These are phyloP conservation scores for Microctenopoma lineatum DNA, from an alignment of 2,797 vertebrate genomes.

Conservation along the genomic window DNA sequence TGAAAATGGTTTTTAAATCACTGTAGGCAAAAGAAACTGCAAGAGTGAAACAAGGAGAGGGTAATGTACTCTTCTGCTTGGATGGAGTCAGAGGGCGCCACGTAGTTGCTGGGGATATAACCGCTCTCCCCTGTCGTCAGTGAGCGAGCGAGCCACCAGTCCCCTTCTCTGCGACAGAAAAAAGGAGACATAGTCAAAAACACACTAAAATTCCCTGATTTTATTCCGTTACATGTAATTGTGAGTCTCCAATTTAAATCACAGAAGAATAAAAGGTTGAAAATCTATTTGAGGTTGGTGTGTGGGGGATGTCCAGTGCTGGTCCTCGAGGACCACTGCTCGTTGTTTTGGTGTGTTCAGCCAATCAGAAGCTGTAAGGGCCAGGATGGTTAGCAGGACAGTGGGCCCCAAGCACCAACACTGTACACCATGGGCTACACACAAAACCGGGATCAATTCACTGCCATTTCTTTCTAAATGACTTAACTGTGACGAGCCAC, in stretches of 20 bases:
- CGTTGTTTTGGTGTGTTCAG: too few relatives aligned
- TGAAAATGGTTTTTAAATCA: slow-evolving; percentile 7
- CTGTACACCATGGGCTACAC: neutral
- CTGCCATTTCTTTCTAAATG: neutral
- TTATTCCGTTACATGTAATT: too few relatives aligned
- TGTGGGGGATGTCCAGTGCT: too few relatives aligned
- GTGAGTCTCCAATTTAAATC: too few relatives aligned
- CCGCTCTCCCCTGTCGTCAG: slow-evolving; percentile 96
- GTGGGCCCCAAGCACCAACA: too few relatives aligned
- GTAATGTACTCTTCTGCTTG: slow-evolving; percentile 95
- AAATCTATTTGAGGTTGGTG: too few relatives aligned
- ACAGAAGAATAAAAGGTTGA: too few relatives aligned
- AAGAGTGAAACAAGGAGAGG: slow-evolving; percentile 33
- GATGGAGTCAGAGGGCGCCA: slow-evolving; percentile 98
- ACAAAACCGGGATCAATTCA: neutral
- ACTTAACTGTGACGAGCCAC: neutral
- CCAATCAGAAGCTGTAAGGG: too few relatives aligned
- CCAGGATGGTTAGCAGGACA: too few relatives aligned
- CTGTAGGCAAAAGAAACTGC: slow-evolving; percentile 9
- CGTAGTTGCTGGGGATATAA: slow-evolving; percentile 99
- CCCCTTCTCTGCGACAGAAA: slow-evolving; percentile 89
- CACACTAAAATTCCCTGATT: too few relatives aligned
- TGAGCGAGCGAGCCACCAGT: slow-evolving; percentile 98
- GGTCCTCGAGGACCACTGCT: too few relatives aligned
- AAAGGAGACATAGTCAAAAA: too few relatives aligned